A percentile compares a stretch with the other conserved stretches of the same genome.
phyloP scores from a whole-genome alignment of 2,888 invertebrate species.

The Drosophila quinaria region DNA sequence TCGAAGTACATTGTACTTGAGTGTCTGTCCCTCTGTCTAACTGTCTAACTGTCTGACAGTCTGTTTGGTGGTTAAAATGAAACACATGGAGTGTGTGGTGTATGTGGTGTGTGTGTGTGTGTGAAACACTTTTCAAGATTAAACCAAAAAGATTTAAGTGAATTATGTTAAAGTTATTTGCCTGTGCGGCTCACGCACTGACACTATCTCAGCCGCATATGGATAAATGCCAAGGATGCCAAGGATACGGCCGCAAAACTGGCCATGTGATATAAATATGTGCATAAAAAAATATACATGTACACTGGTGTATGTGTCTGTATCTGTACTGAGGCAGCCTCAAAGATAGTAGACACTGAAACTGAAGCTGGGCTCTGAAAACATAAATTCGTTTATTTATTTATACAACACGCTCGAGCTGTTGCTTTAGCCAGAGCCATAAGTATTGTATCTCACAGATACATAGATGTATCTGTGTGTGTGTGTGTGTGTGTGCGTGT shows the following conservation, averaged over 20 bases:
- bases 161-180: conserved; percentile 79
- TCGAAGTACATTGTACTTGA: conserved; percentile 29
- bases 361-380: conserved; percentile 29
- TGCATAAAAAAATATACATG: conserved; percentile 58
- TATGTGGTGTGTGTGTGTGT: conserved; percentile 30
- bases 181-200: conserved; percentile 67
- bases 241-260: conserved; percentile 44
- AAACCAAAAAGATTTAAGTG: conserved; percentile 80
- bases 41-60: conserved; percentile 12
- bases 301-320: not conserved
- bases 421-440: conserved; percentile 52
- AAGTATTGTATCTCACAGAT: conserved; percentile 54
- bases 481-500: conserved; percentile 13
- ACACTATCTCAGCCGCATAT: conserved; percentile 58
- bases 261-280: conserved; percentile 74
- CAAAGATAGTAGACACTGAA: conserved; percentile 19
- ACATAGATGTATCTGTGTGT: conserved; percentile 31
- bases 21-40: conserved; percentile 21
- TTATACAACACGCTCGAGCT: conserved; percentile 66
- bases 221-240: conserved; percentile 31
- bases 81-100: conserved; percentile 37
- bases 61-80: conserved; percentile 26
- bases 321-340: conserved; percentile 6
- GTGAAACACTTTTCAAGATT: conserved; percentile 76
- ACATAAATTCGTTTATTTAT: conserved; percentile 75